phyloP scores from a whole-genome alignment of 2,888 invertebrate species.

The Ichneumoninae sp. region DNA sequence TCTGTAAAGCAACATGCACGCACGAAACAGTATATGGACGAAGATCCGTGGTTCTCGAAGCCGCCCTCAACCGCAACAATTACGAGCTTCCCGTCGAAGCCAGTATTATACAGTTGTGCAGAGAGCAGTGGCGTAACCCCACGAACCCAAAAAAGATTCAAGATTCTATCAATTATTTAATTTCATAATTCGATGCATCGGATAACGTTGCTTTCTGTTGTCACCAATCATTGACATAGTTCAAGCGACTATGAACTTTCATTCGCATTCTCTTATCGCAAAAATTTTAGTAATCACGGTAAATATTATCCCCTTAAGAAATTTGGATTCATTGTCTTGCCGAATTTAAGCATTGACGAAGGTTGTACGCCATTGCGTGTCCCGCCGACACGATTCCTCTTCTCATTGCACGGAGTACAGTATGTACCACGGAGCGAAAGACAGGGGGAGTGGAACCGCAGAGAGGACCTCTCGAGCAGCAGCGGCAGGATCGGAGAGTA shows the following conservation, averaged over 20 bases:
- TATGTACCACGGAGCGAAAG: conserved; percentile 42
- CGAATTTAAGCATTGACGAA: conserved; percentile 3
- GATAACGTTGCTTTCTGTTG: not conserved
- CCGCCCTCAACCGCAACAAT: conserved; percentile 59
- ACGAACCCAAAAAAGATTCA: not conserved
- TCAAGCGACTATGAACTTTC: not conserved
- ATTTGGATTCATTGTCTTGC: not conserved
- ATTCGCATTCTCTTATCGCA: not conserved
- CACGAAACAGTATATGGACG: conserved; percentile 46
- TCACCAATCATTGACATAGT: not conserved
- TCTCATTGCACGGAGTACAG: conserved; percentile 30
- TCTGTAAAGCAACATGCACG: conserved; percentile 10
- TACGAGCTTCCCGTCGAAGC: conserved; percentile 41
- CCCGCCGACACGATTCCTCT: conserved; percentile 40
- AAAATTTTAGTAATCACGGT: not conserved
- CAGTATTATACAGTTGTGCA: conserved; percentile 28
- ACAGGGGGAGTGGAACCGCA: conserved; percentile 44
- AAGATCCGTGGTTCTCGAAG: conserved; percentile 56
- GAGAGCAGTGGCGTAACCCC: conserved; percentile 51
- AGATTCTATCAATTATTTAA: not conserved
- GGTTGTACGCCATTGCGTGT: conserved; percentile 58
- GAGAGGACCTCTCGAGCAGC: conserved; percentile 42
- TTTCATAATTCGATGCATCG: not conserved
- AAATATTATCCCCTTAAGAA: not conserved
- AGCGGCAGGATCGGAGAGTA: conserved; percentile 43